A percentile compares a stretch with the other conserved stretches of the same genome.
Evolutionary conservation across 2,797 vertebrate species (phyloP).

Genomic region (Knipowitschia caucasica): DNA sequence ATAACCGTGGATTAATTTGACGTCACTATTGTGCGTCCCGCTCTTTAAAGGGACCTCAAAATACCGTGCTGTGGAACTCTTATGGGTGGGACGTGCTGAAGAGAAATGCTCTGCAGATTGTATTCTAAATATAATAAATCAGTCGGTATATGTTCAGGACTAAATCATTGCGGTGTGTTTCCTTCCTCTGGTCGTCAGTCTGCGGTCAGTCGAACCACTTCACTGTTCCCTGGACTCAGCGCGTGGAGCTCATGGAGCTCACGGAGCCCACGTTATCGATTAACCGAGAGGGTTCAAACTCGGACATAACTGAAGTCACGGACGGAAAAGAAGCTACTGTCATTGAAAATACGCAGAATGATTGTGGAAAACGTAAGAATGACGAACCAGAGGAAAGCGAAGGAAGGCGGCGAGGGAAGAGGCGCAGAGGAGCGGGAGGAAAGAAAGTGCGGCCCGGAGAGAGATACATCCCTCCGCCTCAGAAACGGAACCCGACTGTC

Average conservation of each 20-base stretch:
- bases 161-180: not conserved
- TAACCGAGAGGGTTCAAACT: slow-evolving; percentile 3
- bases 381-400: slow-evolving; percentile 40
- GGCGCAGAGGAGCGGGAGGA: slow-evolving; percentile 61
- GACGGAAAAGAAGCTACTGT: not conserved
- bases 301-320: slow-evolving; percentile 7
- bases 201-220: not conserved
- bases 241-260: slow-evolving; percentile 33
- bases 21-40: slow-evolving; percentile 46
- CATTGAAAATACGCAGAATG: slow-evolving; percentile 5
- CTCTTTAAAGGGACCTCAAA: slow-evolving; percentile 9
- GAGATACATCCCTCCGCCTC: slow-evolving; percentile 87
- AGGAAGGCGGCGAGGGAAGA: slow-evolving; percentile 47
- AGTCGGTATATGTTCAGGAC: rapidly evolving
- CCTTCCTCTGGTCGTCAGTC: not conserved
- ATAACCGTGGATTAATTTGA: not conserved
- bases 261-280: not conserved
- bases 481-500: slow-evolving; percentile 82
- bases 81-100: too few relatives aligned
- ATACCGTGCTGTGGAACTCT: too few relatives aligned
- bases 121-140: not conserved
- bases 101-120: slow-evolving; percentile 39
- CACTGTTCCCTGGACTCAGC: not conserved
- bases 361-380: slow-evolving; percentile 60
- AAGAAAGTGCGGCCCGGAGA: slow-evolving; percentile 71